Evolutionary conservation across 2,113 vertebrate species (phyloP).

Genomic region (Hippopotamus amphibius): DNA sequence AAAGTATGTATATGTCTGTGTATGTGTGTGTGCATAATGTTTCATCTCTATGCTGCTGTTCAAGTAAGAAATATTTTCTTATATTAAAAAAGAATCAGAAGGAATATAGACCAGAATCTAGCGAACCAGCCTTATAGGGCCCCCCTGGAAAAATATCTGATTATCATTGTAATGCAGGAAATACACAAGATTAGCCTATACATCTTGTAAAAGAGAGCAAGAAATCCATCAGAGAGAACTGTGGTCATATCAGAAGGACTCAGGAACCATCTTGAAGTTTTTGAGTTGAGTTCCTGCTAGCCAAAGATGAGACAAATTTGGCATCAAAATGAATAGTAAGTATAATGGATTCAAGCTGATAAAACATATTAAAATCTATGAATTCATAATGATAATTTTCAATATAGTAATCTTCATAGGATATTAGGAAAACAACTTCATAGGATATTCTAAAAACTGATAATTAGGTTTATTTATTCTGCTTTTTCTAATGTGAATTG

Average conservation of each 20-base stretch:
- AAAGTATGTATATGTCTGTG: not conserved
- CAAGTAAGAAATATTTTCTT: not conserved
- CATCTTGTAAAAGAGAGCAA: not conserved
- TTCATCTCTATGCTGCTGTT: not conserved
- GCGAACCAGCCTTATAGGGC: not conserved
- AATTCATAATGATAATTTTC: not conserved
- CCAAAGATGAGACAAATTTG: not conserved
- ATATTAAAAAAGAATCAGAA: not conserved
- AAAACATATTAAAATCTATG: not conserved
- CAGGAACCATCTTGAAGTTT: not conserved
- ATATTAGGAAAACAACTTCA: not conserved
- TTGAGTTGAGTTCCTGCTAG: not conserved
- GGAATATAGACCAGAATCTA: not conserved
- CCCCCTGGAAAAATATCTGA: not conserved
- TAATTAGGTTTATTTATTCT: not conserved
- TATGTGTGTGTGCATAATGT: too few species aligned
- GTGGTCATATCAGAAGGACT: not conserved
- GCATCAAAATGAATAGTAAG: not conserved
- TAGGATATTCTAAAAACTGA: not conserved
- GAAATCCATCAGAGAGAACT: not conserved
- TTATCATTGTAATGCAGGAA: not conserved
- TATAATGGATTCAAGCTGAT: not conserved
- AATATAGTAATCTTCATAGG: not conserved
- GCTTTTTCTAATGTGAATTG: not conserved
- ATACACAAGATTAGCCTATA: not conserved